Percentiles rank a stretch among this genome's conserved stretches.
phyloP scores from a whole-genome alignment of 2,888 invertebrate genomes.

The Drosophila limbata region DNA sequence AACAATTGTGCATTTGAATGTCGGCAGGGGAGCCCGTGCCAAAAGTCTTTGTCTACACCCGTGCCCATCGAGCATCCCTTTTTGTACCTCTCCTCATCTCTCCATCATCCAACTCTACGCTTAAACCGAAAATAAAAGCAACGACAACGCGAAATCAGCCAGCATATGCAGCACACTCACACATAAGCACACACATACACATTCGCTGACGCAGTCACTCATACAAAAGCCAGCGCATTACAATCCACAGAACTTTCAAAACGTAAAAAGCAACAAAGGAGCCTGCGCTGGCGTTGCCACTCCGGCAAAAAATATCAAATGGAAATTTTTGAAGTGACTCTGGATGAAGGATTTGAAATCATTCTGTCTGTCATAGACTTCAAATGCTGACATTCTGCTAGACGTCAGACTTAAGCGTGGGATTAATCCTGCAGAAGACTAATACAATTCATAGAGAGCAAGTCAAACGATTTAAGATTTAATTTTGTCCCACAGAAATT shows the following conservation, averaged over 20 bases:
- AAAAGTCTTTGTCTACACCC: slow-evolving; percentile 15
- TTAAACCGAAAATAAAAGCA: slow-evolving; percentile 45
- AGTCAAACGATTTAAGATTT: neutral
- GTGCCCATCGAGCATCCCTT: neutral
- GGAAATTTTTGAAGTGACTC: slow-evolving; percentile 37
- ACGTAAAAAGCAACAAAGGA: slow-evolving; percentile 35
- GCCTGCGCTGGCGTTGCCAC: slow-evolving; percentile 33
- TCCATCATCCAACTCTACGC: neutral
- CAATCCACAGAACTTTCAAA: slow-evolving; percentile 37
- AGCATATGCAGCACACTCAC: slow-evolving; percentile 37
- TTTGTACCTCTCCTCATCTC: neutral
- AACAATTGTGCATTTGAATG: slow-evolving; percentile 80
- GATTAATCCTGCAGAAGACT: slow-evolving; percentile 4
- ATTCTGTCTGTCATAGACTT: slow-evolving; percentile 10
- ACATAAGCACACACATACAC: neutral
- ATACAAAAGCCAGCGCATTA: slow-evolving; percentile 55
- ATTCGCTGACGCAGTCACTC: slow-evolving; percentile 17
- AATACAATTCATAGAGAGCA: neutral
- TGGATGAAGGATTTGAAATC: slow-evolving; percentile 1
- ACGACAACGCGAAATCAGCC: slow-evolving; percentile 31
- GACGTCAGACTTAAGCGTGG: neutral
- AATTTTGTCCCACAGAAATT: too few species aligned
- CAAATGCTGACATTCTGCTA: neutral
- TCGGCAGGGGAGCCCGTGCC: slow-evolving; percentile 52
- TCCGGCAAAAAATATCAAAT: slow-evolving; percentile 47